Conservation (phyloP, 2,797 vertebrate species). For the Pseudotriccus pelzelni region DNA sequence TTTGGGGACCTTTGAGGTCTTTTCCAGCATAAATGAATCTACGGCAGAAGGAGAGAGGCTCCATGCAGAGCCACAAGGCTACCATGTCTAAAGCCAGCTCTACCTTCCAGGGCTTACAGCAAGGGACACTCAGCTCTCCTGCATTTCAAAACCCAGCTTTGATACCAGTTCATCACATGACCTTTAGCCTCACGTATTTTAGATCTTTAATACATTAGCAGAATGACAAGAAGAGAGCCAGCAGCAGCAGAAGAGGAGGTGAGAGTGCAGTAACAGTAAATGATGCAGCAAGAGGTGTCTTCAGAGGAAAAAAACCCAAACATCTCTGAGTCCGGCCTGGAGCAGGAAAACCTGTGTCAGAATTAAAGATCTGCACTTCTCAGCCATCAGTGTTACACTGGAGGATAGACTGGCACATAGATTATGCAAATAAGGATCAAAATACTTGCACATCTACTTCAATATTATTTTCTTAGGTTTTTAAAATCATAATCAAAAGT, state of each 20-base stretch:
- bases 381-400: neutral
- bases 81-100: neutral
- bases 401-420: neutral
- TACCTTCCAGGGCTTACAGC: neutral
- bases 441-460: neutral
- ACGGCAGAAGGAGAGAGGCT: neutral
- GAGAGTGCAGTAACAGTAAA: neutral
- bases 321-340: neutral
- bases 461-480: neutral
- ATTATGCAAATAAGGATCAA: conserved; percentile 12
- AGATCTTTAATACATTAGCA: neutral
- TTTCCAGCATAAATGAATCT: neutral
- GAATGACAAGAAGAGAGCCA: neutral
- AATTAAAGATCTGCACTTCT: neutral
- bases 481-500: neutral
- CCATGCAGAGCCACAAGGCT: neutral
- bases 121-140: neutral
- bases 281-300: neutral
- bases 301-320: neutral
- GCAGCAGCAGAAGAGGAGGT: neutral
- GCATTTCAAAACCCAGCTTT: neutral
- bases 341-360: neutral
- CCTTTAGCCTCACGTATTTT: neutral
- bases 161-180: neutral
- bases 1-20: neutral